Evolutionary conservation across 2,888 invertebrate species (phyloP), one percentile per base, ranked within the genome.

Genomic region (Heteromyza rotundicornis): DNA sequence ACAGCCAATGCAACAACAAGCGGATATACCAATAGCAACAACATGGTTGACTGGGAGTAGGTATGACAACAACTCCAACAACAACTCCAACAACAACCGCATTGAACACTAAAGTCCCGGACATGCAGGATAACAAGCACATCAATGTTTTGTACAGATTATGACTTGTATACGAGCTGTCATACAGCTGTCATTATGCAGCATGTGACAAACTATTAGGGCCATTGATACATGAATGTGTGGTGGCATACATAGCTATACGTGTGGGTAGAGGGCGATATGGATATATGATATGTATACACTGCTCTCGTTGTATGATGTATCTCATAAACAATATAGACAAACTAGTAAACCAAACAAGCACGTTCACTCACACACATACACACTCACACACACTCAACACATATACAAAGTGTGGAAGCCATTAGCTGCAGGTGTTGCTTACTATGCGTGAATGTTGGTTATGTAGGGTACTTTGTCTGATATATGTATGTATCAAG

Each of bases 161-260:
- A 72, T 71, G 68, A 65, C 70, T 68, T 75, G 69, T 68, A 69
- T 40, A 40, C 3, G 44, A 50, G 32, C 24, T 60, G 69, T 68
- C 70, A 69, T 68, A 73, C 68, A 70, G 67, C 68, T 71, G 75
- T 70, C 72, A 72, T 72, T 75, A 73, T 70, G 67, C 68, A 68
- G 59, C 64, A 56, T 61, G 64, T 66, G 66, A 69, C 64, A 64
- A 68, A 70, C 68, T 70, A 66, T 70, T 67, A 67, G 63, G 27
- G 40, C 40, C 40, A 40, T 40, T 40, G n/a, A 40, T 40, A 7
- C 2, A 10, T 50, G 20, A 10, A 27, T 52, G 23, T 8, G 24
- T 23, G 14, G 14, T 16, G 14, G n/a, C 22, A 17, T 63, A n/a
- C 51, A 23, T 47, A 8, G 55, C 55, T 56, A 23, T 60, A 36